These are phyloP conservation scores for Callospermophilus lateralis DNA, from an alignment of 2,113 vertebrate genomes.

Conservation along the genomic window DNA sequence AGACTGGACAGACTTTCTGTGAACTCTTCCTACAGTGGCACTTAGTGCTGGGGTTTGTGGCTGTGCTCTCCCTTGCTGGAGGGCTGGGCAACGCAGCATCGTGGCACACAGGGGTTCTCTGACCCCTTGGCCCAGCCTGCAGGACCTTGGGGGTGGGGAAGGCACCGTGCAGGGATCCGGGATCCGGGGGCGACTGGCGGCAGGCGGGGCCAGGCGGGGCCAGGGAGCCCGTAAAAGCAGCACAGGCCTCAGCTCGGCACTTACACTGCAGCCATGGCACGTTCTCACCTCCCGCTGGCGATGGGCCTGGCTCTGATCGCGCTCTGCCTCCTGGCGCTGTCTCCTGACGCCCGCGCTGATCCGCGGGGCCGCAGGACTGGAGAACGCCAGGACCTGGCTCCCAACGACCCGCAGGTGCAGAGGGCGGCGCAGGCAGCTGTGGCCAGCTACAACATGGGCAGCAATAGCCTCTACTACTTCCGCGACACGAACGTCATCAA, in stretches of 20 bases:
- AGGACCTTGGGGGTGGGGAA: neutral
- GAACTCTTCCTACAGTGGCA: neutral
- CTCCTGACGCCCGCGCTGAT: slow-evolving; percentile 70
- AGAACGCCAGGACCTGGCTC: slow-evolving; percentile 79
- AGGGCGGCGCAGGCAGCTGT: slow-evolving; percentile 89
- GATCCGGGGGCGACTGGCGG: neutral
- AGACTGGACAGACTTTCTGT: neutral
- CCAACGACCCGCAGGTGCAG: slow-evolving; percentile 85
- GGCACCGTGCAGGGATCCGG: neutral
- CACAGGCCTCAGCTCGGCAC: rapidly evolving
- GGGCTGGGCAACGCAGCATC: neutral
- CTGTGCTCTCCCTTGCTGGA: neutral
- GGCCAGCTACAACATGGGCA: slow-evolving; percentile 90
- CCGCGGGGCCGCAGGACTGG: neutral
- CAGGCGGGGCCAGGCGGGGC: neutral
- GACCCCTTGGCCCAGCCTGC: no score
- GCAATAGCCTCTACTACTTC: slow-evolving; percentile 90
- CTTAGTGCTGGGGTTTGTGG: neutral
- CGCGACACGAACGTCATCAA: slow-evolving; percentile 87
- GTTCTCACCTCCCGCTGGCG: neutral
- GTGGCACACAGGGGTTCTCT: neutral
- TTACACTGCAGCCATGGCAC: slow-evolving; percentile 40
- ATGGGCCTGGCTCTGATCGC: slow-evolving; percentile 63
- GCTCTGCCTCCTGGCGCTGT: slow-evolving; percentile 72
- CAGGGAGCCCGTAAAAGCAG: neutral